Evolutionary conservation across 2,113 vertebrate species (phyloP).

Genomic region (Oncorhynchus gorbuscha): DNA sequence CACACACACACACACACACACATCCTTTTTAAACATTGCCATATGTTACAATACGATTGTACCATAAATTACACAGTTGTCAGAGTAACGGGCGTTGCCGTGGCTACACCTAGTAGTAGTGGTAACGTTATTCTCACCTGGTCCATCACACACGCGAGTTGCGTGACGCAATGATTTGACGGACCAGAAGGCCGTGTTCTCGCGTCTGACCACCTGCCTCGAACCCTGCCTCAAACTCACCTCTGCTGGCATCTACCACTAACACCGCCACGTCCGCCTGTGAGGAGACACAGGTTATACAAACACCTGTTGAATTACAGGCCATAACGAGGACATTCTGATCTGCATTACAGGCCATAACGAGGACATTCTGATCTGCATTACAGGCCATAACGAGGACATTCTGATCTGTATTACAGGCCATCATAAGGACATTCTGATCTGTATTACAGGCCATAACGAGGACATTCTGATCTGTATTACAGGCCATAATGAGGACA

Average conservation of each 20-base stretch:
- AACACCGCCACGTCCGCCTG: conserved; percentile 95
- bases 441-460: too few relatives aligned
- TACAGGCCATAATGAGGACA: too few relatives aligned
- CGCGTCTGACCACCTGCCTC: conserved; percentile 95
- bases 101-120: not conserved
- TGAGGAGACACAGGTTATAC: conserved; percentile 14
- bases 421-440: too few relatives aligned
- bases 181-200: conserved; percentile 93
- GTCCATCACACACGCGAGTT: conserved; percentile 82
- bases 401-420: too few relatives aligned
- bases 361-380: too few relatives aligned
- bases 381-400: too few relatives aligned
- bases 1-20: conserved; percentile 2
- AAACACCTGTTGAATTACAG: not conserved
- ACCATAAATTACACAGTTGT: too few relatives aligned
- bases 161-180: conserved; percentile 96
- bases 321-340: too few relatives aligned
- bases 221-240: conserved; percentile 97
- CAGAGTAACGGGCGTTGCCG: not conserved
- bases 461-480: too few relatives aligned
- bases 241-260: conserved; percentile 94
- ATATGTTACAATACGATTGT: too few relatives aligned
- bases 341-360: too few relatives aligned
- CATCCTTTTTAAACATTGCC: not conserved
- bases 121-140: conserved; percentile 74